A percentile compares a stretch with the other conserved stretches of the same genome.
These are phyloP conservation scores for Galleria mellonella DNA, from an alignment of 1,140 invertebrate genomes.

Conservation along the genomic window DNA sequence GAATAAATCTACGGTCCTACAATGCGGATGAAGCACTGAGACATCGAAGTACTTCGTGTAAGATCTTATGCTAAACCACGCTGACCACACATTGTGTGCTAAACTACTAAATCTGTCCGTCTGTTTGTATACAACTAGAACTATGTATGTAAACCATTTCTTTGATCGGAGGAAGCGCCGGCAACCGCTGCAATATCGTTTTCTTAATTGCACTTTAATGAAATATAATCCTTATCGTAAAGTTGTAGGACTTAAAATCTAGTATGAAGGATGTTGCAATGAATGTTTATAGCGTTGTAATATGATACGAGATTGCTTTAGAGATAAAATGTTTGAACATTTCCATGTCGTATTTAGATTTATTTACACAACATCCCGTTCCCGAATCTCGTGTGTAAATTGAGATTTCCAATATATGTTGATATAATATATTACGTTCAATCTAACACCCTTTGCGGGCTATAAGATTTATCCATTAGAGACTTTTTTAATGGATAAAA, in stretches of 20 bases:
- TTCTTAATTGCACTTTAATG: neutral
- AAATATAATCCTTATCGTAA: neutral
- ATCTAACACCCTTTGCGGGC: too few species aligned
- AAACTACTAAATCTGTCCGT: neutral
- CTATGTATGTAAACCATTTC: neutral
- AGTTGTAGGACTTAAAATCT: neutral
- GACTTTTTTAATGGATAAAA: too few species aligned
- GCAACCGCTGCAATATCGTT: neutral
- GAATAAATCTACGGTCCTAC: too few species aligned
- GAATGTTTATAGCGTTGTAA: neutral
- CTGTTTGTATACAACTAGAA: neutral
- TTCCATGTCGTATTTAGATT: slow-evolving; percentile 1
- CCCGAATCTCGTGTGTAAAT: too few species aligned
- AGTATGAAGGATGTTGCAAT: neutral
- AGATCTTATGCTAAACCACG: too few species aligned
- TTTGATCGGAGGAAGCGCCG: neutral
- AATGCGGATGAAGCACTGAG: too few species aligned
- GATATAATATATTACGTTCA: too few species aligned
- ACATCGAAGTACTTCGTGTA: too few species aligned
- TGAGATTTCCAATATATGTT: too few species aligned
- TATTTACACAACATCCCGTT: too few species aligned
- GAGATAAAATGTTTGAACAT: slow-evolving; percentile 10
- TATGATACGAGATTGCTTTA: slow-evolving; percentile 8
- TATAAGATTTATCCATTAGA: too few species aligned
- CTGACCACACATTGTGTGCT: neutral